Base-by-base conservation (phyloP, 2,113 vertebrate genomes). In the Brachyhypopomus occidentalis region DNA sequence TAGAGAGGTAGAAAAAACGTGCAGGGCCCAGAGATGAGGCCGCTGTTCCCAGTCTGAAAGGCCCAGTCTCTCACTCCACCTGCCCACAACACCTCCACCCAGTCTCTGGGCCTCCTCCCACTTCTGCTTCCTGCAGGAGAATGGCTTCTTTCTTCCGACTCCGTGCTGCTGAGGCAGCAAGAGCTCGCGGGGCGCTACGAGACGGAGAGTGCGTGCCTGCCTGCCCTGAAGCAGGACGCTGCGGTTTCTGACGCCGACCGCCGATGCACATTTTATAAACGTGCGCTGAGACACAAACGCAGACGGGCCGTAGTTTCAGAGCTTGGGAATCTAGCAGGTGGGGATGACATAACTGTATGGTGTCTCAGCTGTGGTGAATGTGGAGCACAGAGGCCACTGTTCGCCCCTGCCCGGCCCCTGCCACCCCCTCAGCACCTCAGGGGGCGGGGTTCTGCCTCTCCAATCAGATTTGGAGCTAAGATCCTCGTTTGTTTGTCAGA, bases 271-370 rank as follows among this genome's bases (percentile, higher is more conserved):
- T 64, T 16, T n/a, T n/a, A 59, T 25, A 66, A 45, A 36, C 62
- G 7, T 59, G 9, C 36, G 9, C 41, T 2, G 8, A 52, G 8
- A 52, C 45, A 52, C 12, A 14, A 8, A 52, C 45, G 14, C 45
- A 52, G 0, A 52, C 8, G 12, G 45, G 38, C 45, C 60, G 82
- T 34, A 55, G 34, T 84, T 66, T 80, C 52, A 36, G 64, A 75
- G 72, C 27, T 30, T 78, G 76, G 72, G 72, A 85, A 82, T 63
- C 8, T 78, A 66, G 64, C 84, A 82, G 71, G 84, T 85, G 80
- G 30, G 36, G 70, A 73, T 34, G 63, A 76, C 80, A 60, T 72
- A 79, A 60, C 72, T 45, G 63, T 67, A 67, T 56, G 22, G 8
- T 70, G 34, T 70, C 75, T 59, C 12, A 59, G n/a, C 75, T 20